Conservation (phyloP, 2,888 invertebrate genomes). For the Gnatocerus cornutus region DNA sequence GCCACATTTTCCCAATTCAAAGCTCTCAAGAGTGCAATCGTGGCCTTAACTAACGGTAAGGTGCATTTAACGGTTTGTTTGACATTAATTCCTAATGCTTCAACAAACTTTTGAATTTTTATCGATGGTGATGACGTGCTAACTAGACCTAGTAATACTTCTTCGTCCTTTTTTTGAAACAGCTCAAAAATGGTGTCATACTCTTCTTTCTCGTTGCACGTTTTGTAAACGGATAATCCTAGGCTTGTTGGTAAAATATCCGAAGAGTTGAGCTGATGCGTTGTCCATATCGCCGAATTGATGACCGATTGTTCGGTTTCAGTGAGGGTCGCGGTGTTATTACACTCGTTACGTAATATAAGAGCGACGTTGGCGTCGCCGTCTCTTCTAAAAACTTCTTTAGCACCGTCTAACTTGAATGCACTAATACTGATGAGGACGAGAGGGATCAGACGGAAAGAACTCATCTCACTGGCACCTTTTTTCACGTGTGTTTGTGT, state of each 20-base stretch:
- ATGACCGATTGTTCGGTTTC: slow-evolving; percentile 58
- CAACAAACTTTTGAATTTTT: slow-evolving; percentile 58
- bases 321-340: slow-evolving; percentile 63
- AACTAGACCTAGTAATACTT: slow-evolving; percentile 62
- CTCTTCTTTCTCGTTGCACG: slow-evolving; percentile 63
- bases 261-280: slow-evolving; percentile 64
- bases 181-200: slow-evolving; percentile 62
- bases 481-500: slow-evolving; percentile 22
- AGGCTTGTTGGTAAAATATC: slow-evolving; percentile 56
- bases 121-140: slow-evolving; percentile 19
- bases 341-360: slow-evolving; percentile 56
- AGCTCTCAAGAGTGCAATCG: slow-evolving; percentile 60
- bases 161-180: slow-evolving; percentile 56
- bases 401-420: slow-evolving; percentile 19
- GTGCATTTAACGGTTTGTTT: slow-evolving; percentile 53
- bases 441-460: slow-evolving; percentile 15
- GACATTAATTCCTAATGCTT: slow-evolving; percentile 60
- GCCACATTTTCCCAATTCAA: slow-evolving; percentile 66
- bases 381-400: slow-evolving; percentile 54
- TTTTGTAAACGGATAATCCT: slow-evolving; percentile 62
- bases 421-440: slow-evolving; percentile 21
- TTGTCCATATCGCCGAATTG: slow-evolving; percentile 65
- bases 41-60: slow-evolving; percentile 59
- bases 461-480: slow-evolving; percentile 40
- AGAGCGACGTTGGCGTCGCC: slow-evolving; percentile 64